A percentile compares a stretch with the other conserved stretches of the same genome.
Conservation (phyloP, 2,113 vertebrate species). For the Oceanodroma tethys region DNA sequence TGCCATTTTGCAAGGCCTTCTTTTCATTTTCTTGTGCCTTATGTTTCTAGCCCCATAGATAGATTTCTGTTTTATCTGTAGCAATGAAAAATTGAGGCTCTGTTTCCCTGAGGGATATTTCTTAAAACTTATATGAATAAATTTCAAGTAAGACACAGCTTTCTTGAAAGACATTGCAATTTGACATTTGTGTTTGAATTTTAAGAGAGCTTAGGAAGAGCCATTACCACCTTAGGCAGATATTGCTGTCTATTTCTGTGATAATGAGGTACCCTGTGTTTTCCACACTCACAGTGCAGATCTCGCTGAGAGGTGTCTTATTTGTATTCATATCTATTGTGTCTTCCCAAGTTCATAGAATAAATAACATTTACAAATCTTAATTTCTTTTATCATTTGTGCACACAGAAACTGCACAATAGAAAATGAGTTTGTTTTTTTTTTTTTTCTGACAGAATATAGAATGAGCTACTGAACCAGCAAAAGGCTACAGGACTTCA, state of each 20-base stretch:
- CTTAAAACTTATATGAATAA: constrained; percentile 55
- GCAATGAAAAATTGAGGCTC: constrained; percentile 3
- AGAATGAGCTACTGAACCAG: background rate
- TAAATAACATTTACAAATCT: constrained; percentile 55
- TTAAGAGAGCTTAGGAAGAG: constrained; percentile 31
- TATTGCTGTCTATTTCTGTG: constrained; percentile 30
- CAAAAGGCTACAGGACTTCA: background rate
- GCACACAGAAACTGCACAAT: background rate
- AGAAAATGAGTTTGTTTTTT: background rate
- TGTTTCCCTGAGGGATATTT: constrained; percentile 23
- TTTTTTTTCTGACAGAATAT: background rate
- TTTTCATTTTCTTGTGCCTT: background rate
- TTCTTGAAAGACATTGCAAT: constrained; percentile 44
- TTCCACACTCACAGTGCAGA: background rate
- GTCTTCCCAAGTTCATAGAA: background rate
- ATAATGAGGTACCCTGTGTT: constrained; percentile 50
- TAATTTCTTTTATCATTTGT: constrained; percentile 61
- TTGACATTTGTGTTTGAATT: constrained; percentile 59
- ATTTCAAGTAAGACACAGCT: constrained; percentile 41
- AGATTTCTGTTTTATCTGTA: constrained; percentile 5
- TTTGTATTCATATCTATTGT: constrained; percentile 54
- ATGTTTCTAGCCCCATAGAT: background rate
- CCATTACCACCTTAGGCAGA: constrained; percentile 31
- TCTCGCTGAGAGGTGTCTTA: constrained; percentile 37
- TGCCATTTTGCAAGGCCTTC: background rate